These are phyloP conservation scores for Mesaphorura yosii DNA, from an alignment of 1,140 invertebrate genomes.

Conservation along the genomic window DNA sequence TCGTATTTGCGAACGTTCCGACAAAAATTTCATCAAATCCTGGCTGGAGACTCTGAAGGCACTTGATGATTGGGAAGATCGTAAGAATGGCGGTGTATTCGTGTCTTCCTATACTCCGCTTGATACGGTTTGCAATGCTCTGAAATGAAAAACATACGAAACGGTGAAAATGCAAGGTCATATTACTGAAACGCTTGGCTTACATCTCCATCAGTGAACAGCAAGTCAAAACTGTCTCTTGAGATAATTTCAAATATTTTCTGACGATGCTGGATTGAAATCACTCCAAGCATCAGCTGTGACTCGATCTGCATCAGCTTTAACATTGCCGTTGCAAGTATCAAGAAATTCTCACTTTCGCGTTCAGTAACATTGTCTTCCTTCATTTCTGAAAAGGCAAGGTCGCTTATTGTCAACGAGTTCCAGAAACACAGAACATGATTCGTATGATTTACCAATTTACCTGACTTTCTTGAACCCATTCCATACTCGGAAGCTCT, in stretches of 20 bases:
- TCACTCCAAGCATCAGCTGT: constrained; percentile 65
- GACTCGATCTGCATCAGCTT: constrained; percentile 79
- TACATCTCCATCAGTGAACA: constrained; percentile 75
- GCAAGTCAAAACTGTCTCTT: constrained; percentile 66
- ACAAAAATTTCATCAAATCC: constrained; percentile 70
- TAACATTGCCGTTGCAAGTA: constrained; percentile 72
- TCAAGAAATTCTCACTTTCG: constrained; percentile 76
- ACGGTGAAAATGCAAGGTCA: no score
- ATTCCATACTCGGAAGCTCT: constrained; percentile 63
- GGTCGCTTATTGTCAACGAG: no score
- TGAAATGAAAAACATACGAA: constrained; percentile 37
- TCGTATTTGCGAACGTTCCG: constrained; percentile 47
- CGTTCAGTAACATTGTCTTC: constrained; percentile 61
- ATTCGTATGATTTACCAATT: no score
- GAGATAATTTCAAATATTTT: constrained; percentile 75
- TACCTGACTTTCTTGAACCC: constrained; percentile 41
- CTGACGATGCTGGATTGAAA: constrained; percentile 64
- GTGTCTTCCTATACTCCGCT: constrained; percentile 63
- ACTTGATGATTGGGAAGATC: constrained; percentile 75
- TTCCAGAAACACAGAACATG: no score
- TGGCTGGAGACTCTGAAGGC: constrained; percentile 63
- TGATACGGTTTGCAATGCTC: constrained; percentile 61
- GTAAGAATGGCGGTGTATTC: constrained; percentile 72
- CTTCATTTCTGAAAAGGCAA: constrained; percentile 36
- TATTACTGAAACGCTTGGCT: background rate